These are phyloP conservation scores for Pseudorasbora parva DNA, from an alignment of 2,113 vertebrate genomes.

Conservation along the genomic window DNA sequence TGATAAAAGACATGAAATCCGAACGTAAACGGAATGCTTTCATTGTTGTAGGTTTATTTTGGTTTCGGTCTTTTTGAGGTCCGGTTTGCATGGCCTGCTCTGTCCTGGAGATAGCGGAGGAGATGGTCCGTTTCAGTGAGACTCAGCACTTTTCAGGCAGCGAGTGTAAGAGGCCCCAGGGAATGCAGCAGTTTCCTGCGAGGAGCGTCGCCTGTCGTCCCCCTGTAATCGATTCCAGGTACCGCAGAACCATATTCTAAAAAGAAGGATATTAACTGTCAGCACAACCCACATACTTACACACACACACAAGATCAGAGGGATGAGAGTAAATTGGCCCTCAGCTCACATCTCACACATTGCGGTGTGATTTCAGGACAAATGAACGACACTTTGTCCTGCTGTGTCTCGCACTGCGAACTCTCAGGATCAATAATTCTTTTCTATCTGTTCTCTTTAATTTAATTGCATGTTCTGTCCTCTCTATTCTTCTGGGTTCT, in stretches of 20 bases:
- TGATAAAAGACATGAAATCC: neutral
- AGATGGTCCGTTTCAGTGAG: neutral
- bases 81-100: neutral
- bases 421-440: conserved; percentile 31
- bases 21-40: neutral
- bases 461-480: conserved; percentile 39
- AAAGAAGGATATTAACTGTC: conserved; percentile 50
- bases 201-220: conserved; percentile 48
- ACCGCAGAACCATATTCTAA: conserved; percentile 49
- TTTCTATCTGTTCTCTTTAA: conserved; percentile 13
- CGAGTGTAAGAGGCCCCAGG: conserved; percentile 44
- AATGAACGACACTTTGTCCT: conserved; percentile 38
- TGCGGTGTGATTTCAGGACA: conserved; percentile 20
- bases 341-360: conserved; percentile 42
- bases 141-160: neutral
- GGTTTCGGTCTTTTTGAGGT: neutral
- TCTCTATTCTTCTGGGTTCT: neutral
- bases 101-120: neutral
- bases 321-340: conserved; percentile 50
- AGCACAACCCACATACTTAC: conserved; percentile 34
- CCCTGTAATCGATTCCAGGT: conserved; percentile 58
- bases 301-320: conserved; percentile 29
- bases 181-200: conserved; percentile 51
- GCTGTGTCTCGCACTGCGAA: neutral
- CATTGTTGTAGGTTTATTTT: neutral